Evolutionary conservation across 1,140 invertebrate species (phyloP), one percentile per base, ranked within the genome.

Genomic region (Pararge aegeria): DNA sequence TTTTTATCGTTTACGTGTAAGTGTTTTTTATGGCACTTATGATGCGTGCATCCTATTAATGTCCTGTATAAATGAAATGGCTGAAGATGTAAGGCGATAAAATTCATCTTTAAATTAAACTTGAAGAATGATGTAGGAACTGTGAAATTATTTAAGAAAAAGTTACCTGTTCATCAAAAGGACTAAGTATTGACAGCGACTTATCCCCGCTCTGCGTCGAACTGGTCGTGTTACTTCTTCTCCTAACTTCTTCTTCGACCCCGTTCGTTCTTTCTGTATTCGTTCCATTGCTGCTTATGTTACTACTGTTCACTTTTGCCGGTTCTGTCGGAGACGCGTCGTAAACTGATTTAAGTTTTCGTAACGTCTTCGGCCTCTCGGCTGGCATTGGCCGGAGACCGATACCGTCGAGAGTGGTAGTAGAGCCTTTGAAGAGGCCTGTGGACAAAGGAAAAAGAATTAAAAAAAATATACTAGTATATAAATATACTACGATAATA

Each of bases 381-480:
- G 94, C 93, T 24, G 91, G 91, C 78, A 87, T 83, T 60, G 87
- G 89, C 68, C 91, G 87, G n/a, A 92, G 83, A 60, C 91, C 91
- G 70, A 92, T 87, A 24, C 90, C 89, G 83, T 92, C 91, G 56
- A 93, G 89, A 24, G 88, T 92, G 79, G 91, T 93, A 56, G 94
- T 94, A 34, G 95, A 95, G 66, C 95, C 95, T 83, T 95, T 95
- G 76, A 95, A 92, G 64, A 96, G 90, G 80, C 95, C 94, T 95
- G 89, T 15, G 83, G 68, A 80, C 78, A 89, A 83, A n/a, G n/a
- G n/a, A n/a, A n/a, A n/a, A n/a, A n/a, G n/a, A n/a, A n/a, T n/a
- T 16, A 42, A 15, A 42, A 42, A 16, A 42, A 15, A 1, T 15
- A 18, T 16, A 10, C 0, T 42, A 15, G 6, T 42, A 10, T 16